Percentiles rank a stretch among this genome's conserved stretches.
phyloP scores from a whole-genome alignment of 2,888 invertebrate species.

The Neoascia interrupta region DNA sequence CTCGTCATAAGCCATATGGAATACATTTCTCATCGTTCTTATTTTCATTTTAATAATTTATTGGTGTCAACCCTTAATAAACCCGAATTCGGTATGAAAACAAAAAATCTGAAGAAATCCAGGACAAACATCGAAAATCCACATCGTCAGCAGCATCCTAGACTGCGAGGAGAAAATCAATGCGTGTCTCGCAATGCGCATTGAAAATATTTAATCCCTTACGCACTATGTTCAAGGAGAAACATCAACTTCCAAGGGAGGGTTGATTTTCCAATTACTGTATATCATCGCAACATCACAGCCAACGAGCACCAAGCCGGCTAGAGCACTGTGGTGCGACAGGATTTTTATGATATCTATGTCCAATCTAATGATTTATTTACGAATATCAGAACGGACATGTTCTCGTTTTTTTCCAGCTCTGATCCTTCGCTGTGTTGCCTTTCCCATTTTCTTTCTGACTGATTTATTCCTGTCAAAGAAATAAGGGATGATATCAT shows the following conservation, averaged over 20 bases:
- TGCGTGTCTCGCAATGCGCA: constrained; percentile 65
- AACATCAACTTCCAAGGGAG: constrained; percentile 36
- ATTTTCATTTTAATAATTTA: constrained; percentile 67
- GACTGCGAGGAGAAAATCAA: constrained; percentile 29
- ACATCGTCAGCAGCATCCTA: constrained; percentile 43
- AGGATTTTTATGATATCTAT: constrained; percentile 80
- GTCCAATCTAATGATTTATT: constrained; percentile 80
- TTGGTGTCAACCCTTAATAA: constrained; percentile 67
- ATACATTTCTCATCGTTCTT: constrained; percentile 46
- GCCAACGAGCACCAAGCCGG: constrained; percentile 22
- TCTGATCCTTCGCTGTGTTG: constrained; percentile 51
- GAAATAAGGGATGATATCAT: constrained; percentile 71
- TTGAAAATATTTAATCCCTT: constrained; percentile 64
- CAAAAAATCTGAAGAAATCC: background rate
- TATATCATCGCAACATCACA: constrained; percentile 66
- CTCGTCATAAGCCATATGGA: constrained; percentile 29
- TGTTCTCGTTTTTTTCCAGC: constrained; percentile 17
- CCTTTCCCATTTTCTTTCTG: constrained; percentile 76
- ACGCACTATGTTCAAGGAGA: constrained; percentile 53
- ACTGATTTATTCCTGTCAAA: constrained; percentile 79
- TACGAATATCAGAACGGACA: constrained; percentile 70
- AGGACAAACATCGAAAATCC: constrained; percentile 43
- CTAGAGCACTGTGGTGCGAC: constrained; percentile 70
- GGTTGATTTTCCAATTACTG: constrained; percentile 70
- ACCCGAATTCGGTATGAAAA: constrained; percentile 43